These are phyloP conservation scores for Neoseiulus cucumeris DNA, from an alignment of 1,140 invertebrate species.

Conservation along the genomic window DNA sequence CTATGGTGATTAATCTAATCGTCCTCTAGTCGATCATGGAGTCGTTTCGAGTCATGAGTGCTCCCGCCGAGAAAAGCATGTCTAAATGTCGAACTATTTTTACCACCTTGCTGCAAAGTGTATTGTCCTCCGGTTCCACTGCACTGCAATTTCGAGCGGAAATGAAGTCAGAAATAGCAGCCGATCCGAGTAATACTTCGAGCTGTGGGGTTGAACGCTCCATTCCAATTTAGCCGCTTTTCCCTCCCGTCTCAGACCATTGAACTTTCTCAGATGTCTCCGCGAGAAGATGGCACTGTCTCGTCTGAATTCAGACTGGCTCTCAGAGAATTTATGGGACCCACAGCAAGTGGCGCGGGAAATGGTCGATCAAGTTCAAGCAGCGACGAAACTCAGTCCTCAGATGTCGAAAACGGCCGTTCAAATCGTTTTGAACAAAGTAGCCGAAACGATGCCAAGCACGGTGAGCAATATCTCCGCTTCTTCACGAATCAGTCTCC, in stretches of 20 bases:
- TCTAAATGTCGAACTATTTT: no score
- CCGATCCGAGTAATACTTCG: no score
- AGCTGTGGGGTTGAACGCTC: no score
- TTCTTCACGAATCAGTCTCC: slow-evolving; percentile 16
- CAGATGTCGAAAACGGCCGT: slow-evolving; percentile 1
- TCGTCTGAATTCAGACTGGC: slow-evolving; percentile 2
- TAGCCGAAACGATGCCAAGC: background rate
- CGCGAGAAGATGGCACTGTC: slow-evolving; percentile 7
- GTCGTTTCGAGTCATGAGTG: no score
- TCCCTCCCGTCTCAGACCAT: background rate
- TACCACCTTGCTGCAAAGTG: no score
- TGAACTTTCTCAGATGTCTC: background rate
- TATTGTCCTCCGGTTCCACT: no score
- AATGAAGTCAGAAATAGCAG: no score
- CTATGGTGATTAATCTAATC: no score
- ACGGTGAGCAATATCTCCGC: slow-evolving; percentile 11
- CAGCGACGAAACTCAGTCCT: slow-evolving; percentile 8
- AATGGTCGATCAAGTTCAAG: slow-evolving; percentile 36
- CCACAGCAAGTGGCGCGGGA: slow-evolving; percentile 28
- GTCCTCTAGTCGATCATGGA: no score
- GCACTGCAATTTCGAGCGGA: no score
- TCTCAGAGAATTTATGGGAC: slow-evolving; percentile 5
- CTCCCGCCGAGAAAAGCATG: no score
- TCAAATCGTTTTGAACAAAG: background rate
- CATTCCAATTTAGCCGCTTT: no score